These are phyloP conservation scores for Taphrorychus bicolor DNA, from an alignment of 2,888 invertebrate genomes.

Conservation along the genomic window DNA sequence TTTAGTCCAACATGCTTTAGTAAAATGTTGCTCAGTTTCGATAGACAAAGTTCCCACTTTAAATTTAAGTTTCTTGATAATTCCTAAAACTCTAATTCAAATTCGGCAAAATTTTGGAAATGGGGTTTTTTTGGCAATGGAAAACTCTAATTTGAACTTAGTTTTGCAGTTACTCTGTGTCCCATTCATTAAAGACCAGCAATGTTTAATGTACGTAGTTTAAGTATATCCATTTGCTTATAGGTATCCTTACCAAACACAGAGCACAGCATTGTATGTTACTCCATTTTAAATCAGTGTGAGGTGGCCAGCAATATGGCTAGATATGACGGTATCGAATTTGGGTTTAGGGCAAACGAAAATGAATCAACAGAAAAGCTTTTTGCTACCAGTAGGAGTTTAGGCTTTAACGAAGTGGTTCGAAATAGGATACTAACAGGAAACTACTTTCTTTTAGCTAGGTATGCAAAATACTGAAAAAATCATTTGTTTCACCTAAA, in stretches of 20 bases:
- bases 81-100: too few species aligned
- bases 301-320: constrained; percentile 99
- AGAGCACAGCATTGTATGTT: constrained; percentile 87
- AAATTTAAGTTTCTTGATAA: too few species aligned
- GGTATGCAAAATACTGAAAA: constrained; percentile 47
- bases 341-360: constrained; percentile 76
- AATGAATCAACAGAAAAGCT: constrained; percentile 80
- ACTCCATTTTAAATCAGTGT: constrained; percentile 90
- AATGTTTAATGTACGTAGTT: too few species aligned
- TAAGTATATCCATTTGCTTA: too few species aligned
- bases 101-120: too few species aligned
- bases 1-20: too few species aligned
- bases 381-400: constrained; percentile 79
- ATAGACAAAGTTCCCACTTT: too few species aligned
- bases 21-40: too few species aligned
- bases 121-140: too few species aligned
- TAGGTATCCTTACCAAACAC: constrained; percentile 89
- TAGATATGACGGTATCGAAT: constrained; percentile 93
- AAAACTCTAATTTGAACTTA: too few species aligned
- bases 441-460: constrained; percentile 88
- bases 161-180: too few species aligned
- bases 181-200: too few species aligned
- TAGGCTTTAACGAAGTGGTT: constrained; percentile 92
- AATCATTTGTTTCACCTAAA: not conserved
- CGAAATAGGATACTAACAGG: constrained; percentile 92